Base-by-base conservation (phyloP, 2,888 invertebrate genomes). In the Chloromyia formosa region DNA sequence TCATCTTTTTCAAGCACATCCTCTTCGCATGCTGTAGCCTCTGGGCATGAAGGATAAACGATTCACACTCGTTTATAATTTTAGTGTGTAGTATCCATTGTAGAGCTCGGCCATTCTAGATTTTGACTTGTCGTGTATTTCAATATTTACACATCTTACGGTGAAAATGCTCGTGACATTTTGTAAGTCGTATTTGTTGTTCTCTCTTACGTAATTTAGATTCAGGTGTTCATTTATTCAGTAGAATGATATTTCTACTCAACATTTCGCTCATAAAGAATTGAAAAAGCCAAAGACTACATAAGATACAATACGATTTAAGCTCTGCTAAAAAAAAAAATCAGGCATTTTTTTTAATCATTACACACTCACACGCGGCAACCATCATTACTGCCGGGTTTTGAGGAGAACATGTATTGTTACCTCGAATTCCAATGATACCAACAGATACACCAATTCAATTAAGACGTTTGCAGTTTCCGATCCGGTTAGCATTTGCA, bases 171-270 rank as follows among this genome's bases (percentile, higher is more conserved):
- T 69, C 68, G 2, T 7, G 27, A 35, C 27, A 35, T 35, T 35
- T 35, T 10, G 53, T n/a, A 69, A 23, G 7, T 69, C 53, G 49
- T 23, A 16, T 23, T 16, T 69, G n/a, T 22, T 60, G 27, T 54
- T 69, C n/a, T n/a, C n/a, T n/a, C n/a, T n/a, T n/a, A n/a, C 18
- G 20, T 10, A 49, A 53, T 53, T 35, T 35, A 35, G 27, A 7
- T 7, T 35, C 27, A 54, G 27, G 40, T 56, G 22, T 71, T 35
- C 71, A 58, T 71, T 56, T 71, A 71, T 40, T 71, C 58, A 40
- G 20, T 53, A 69, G 53, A 42, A 71, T 71, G 2, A n/a, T 71
- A 54, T 35, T 53, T 69, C 68, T 69, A 69, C 22, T 27, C 53
- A 66, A 54, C 68, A 69, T 69, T 69, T 53, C 68, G 54, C 54